Base-by-base conservation (phyloP, 1,140 invertebrate genomes). In the Stegodyphus dumicola region DNA sequence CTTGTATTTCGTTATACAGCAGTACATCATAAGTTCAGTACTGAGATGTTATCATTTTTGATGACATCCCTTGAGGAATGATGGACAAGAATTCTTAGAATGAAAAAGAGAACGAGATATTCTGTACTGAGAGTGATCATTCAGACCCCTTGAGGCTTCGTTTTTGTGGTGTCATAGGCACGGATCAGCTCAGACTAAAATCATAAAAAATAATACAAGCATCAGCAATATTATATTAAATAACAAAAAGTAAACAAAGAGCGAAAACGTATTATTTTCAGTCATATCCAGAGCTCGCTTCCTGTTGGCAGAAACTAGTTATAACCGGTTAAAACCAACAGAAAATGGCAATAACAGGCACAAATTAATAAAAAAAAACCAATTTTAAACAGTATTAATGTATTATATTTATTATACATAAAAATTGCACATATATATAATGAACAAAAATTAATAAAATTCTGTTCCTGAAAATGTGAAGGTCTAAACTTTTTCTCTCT, bases 171-270 rank as follows among this genome's bases (percentile, higher is more conserved):
- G 92, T 98, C 95, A 93, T 98, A 98, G 51, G 95, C 95, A 90
- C 96, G 93, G 90, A 98, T 97, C 88, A 98, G 93, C 88, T 96
- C 95, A 71, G 96, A 95, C 91, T 99, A 96, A 48, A 76, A 33
- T 33, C 33, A 33, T 3, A 33, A n/a, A n/a, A 83, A 7, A 51
- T 60, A 60, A 60, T 60, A 60, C 0, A 60, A 10, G 5, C 5
- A 10, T 60, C 56, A 60, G 56, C 2, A 1, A 33, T 33, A 60
- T 60, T 10, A 10, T 15, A 10, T 60, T 5, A 60, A 60, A 60
- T 60, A 10, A 60, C n/a, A 49, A 73, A 86, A 80, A 53, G 15
- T 52, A 6, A 18, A 52, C 67, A 7, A 83, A 33, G 33, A 33
- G 33, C 33, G 3, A 33, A 33, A 33, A 33, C 33, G 1, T 33